These are phyloP conservation scores for Etheostoma nigrum DNA, from an alignment of 2,797 vertebrate genomes.

Conservation along the genomic window DNA sequence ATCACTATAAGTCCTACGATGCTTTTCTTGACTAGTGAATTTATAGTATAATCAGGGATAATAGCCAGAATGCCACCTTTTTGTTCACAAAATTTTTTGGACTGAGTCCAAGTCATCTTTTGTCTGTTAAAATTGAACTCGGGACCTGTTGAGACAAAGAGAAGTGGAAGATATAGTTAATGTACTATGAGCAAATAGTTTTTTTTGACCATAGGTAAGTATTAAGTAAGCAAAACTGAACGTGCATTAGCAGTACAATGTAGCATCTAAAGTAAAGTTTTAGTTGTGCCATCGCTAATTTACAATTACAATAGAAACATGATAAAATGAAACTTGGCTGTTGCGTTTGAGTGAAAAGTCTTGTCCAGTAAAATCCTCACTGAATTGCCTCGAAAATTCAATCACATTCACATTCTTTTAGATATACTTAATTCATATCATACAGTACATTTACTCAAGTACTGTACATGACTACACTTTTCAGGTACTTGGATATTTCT, in stretches of 20 bases:
- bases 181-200: neutral
- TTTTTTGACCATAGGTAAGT: no score
- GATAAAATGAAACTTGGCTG: neutral
- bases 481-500: neutral
- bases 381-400: no score
- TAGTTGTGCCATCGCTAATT: neutral
- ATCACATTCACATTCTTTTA: neutral
- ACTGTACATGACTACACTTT: neutral
- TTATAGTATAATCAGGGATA: rapidly evolving
- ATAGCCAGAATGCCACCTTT: neutral
- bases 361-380: no score
- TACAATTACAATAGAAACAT: neutral
- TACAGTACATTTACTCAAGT: neutral
- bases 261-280: neutral
- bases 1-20: no score
- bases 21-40: rapidly evolving
- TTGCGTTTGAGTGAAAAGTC: no score
- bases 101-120: neutral
- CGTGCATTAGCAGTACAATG: no score
- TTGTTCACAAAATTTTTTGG: neutral
- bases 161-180: neutral
- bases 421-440: neutral
- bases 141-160: constrained; percentile 7
- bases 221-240: no score
- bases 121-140: rapidly evolving